Conservation (phyloP, 2,113 vertebrate genomes). For the Recurvirostra avosetta region DNA sequence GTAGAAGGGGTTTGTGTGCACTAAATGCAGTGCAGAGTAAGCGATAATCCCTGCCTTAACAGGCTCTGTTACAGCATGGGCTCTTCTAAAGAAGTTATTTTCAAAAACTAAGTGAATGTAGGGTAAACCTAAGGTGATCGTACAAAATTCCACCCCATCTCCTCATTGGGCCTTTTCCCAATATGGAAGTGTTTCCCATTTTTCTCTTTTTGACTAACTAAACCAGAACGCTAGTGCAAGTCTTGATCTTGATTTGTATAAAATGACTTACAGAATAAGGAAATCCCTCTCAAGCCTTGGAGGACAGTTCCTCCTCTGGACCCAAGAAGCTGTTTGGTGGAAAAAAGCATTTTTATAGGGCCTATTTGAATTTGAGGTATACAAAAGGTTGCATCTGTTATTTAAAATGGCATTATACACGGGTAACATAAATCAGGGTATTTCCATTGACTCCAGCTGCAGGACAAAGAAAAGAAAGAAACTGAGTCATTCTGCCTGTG, state of each 20-base stretch:
- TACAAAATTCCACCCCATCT: neutral
- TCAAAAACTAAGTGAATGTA: neutral
- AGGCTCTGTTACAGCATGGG: neutral
- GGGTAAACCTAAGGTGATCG: neutral
- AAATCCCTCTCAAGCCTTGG: neutral
- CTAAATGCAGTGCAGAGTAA: fast-evolving
- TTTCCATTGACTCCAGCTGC: neutral
- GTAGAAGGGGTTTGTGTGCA: neutral
- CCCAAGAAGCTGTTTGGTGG: neutral
- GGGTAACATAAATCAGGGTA: neutral
- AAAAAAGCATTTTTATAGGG: neutral
- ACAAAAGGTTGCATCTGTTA: neutral
- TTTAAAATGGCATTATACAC: neutral
- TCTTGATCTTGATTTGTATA: neutral
- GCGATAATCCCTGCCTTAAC: neutral
- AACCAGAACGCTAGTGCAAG: neutral
- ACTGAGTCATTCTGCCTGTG: neutral
- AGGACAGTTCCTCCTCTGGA: neutral
- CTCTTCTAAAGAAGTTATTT: neutral
- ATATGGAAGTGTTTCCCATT: neutral
- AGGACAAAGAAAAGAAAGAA: neutral
- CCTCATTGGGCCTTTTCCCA: neutral
- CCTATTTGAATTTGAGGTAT: neutral
- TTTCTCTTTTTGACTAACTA: neutral
- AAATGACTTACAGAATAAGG: neutral